Evolutionary conservation across 1,140 invertebrate genomes (phyloP), one percentile per base, ranked within the genome.

Genomic region (Carcinoscorpius rotundicauda): DNA sequence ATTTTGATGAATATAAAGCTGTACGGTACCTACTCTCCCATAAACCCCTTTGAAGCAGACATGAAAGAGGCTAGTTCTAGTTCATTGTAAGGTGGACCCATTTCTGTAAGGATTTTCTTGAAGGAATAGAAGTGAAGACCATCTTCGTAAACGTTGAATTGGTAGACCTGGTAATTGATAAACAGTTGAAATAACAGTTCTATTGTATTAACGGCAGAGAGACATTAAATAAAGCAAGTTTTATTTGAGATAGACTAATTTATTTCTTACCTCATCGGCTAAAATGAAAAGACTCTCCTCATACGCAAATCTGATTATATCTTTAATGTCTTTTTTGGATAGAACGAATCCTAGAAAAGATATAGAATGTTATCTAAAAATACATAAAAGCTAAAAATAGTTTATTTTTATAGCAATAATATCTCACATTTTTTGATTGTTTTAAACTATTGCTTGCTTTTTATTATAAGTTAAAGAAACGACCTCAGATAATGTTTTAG

Each of bases 11-110:
- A 63, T 2, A 62, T 48, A 62, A n/a, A n/a, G 29, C 29, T 29
- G 2, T 29, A 29, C 29, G 29, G 29, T 29, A 77, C 78, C 74
- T 73, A 81, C 78, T 83, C 82, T 68, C 82, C 82, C 82, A 84
- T 84, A 71, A 79, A 84, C 51, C 95, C 96, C 83, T 99, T 99
- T 2, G 92, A 96, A 58, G 88, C 87, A 0, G 94, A 95, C 87
- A 97, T 91, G 77, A 96, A 98, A 50, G 92, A 96, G 5, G 91
- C 93, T 69, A 98, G 76, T 78, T 98, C 95, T 80, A 93, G 83
- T 58, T 81, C 76, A 52, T 73, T 78, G 78, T 93, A 97, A 0
- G 93, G 91, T 48, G 82, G 79, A 4, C 93, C 93, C 87, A 98
- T 85, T 77, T 97, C 91, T 1, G 72, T 79, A 73, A 94, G 73